Evolutionary conservation across 2,113 vertebrate genomes (phyloP), one percentile per base, ranked within the genome.

Genomic region (Australoheros scitulus): DNA sequence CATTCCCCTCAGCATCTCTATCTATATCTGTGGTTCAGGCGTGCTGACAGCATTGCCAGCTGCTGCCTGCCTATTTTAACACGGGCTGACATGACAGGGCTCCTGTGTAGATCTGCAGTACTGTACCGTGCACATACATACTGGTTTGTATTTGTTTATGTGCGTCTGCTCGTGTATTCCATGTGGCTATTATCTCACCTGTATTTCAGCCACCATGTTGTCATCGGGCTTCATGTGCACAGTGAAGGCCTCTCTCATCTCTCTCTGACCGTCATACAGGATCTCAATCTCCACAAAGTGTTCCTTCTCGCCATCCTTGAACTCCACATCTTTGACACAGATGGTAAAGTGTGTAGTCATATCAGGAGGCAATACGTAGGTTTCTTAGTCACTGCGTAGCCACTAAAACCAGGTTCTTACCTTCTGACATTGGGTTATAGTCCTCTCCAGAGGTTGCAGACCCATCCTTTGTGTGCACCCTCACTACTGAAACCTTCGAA

Each of bases 391-490:
- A 41, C 22, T 18, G 10, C 56, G 52, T 1, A 29, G 64, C 24
- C 7, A 26, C 7, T 29, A 18, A 77, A 68, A 68, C 11, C 11
- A 13, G 20, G 55, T 47, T 61, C 88, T 93, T 82, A 97, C 96
- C 96, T 91, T 97, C 94, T 77, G 97, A 97, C 85, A 97, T 50
- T 0, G 97, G 96, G 93, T 96, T 97, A 89, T 97, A 97, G 88
- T 97, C 96, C 52, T 97, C 96, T 81, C 96, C 97, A 13, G 96
- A 97, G 18, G 95, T 96, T 11, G 97, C 96, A 65, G 97, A 97
- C 38, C 96, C 96, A n/a, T 97, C 97, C 68, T 97, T 97, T 43
- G 96, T 97, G 95, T 97, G 96, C 38, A 97, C 94, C 88, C 96
- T 95, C 64, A 97, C 97, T 82, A 97, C 82, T 2, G 97, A 97